Conservation (phyloP, 1,140 invertebrate genomes). For the Pogonus chalceus region DNA sequence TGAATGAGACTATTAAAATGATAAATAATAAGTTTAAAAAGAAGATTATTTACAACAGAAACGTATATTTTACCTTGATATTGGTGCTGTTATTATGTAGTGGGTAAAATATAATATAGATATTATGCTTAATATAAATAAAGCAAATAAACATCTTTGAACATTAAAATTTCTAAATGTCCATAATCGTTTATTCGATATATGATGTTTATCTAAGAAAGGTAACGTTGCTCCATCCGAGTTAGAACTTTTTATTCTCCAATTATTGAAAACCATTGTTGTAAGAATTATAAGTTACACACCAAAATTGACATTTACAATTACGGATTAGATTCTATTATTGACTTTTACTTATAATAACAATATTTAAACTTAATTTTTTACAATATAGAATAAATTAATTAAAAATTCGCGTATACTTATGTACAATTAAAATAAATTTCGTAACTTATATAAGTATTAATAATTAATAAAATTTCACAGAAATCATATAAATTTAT, state of each 20-base stretch:
- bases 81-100: conserved; percentile 7
- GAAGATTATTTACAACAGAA: not conserved
- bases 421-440: not conserved
- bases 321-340: no score
- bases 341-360: not conserved
- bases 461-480: not conserved
- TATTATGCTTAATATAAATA: conserved; percentile 5
- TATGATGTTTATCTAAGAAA: not conserved
- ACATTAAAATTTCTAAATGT: not conserved
- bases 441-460: not conserved
- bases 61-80: not conserved
- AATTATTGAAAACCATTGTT: not conserved
- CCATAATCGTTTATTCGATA: not conserved
- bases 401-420: not conserved
- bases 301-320: not conserved
- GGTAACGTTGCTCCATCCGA: not conserved
- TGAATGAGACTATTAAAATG: conserved; percentile 54
- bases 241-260: not conserved
- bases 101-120: conserved; percentile 8
- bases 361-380: not conserved
- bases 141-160: conserved; percentile 2
- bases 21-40: conserved; percentile 19
- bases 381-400: not conserved
- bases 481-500: not conserved
- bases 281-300: not conserved